phyloP scores from a whole-genome alignment of 2,888 invertebrate genomes.

The Lasioglossum vierecki region DNA sequence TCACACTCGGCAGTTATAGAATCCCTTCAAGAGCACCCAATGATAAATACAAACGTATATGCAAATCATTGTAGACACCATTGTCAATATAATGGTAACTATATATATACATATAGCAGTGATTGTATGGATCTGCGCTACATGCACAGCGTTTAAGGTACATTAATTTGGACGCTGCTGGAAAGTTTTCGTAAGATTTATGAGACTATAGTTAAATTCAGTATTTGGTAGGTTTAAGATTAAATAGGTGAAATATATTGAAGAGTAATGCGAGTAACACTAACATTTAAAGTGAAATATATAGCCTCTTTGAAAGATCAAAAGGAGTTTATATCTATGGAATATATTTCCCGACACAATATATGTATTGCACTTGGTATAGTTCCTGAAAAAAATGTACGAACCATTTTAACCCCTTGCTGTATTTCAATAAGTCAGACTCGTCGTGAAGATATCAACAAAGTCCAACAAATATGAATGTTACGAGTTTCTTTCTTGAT shows the following conservation, averaged over 20 bases:
- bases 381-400: constrained; percentile 26
- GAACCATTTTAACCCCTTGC: neutral
- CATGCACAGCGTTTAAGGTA: constrained; percentile 17
- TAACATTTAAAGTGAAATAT: constrained; percentile 10
- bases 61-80: constrained; percentile 9
- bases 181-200: constrained; percentile 2
- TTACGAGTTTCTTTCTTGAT: too few relatives aligned
- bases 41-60: constrained; percentile 18
- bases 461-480: too few relatives aligned
- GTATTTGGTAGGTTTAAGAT: constrained; percentile 17
- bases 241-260: constrained; percentile 23
- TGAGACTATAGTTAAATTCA: constrained; percentile 12
- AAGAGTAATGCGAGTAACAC: constrained; percentile 39
- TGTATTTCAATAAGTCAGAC: too few relatives aligned
- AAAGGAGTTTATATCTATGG: constrained; percentile 2
- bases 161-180: constrained; percentile 7
- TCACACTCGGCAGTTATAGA: constrained; percentile 22
- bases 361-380: neutral
- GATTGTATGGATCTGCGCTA: constrained; percentile 24
- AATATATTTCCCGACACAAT: too few relatives aligned
- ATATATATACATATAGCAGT: neutral
- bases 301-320: neutral
- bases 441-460: too few relatives aligned
- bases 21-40: constrained; percentile 16
- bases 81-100: neutral